Evolutionary conservation across 2,797 vertebrate species (phyloP).

Genomic region (Tiaroga cobitis): DNA sequence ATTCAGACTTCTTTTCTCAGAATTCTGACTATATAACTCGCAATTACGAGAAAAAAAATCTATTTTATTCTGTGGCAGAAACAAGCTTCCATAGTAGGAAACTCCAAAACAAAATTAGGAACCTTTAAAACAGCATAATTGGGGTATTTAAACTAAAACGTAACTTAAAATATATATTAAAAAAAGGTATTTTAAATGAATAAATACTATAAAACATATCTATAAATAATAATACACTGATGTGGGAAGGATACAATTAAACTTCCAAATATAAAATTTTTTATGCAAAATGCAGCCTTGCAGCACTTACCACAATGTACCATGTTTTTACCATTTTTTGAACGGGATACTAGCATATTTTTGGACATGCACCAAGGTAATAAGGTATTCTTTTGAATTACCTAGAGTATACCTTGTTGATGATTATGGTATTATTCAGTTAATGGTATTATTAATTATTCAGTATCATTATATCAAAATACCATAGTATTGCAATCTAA

Average conservation of each 20-base stretch:
- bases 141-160: no score
- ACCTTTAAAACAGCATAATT: no score
- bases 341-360: neutral
- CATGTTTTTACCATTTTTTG: neutral
- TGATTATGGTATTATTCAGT: neutral
- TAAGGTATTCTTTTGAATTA: neutral
- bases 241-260: neutral
- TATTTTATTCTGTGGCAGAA: no score
- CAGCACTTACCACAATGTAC: neutral
- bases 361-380: neutral
- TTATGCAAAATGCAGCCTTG: neutral
- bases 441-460: neutral
- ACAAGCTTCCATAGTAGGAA: no score
- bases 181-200: no score
- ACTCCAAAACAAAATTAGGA: no score
- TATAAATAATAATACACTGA: neutral
- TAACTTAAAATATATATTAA: no score
- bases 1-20: no score
- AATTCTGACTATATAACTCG: no score
- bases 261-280: neutral
- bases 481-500: neutral
- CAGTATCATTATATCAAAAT: neutral
- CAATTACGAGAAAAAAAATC: no score
- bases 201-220: no score
- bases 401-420: neutral